phyloP scores from a whole-genome alignment of 1,140 invertebrate genomes.

The Caerostris extrusa region DNA sequence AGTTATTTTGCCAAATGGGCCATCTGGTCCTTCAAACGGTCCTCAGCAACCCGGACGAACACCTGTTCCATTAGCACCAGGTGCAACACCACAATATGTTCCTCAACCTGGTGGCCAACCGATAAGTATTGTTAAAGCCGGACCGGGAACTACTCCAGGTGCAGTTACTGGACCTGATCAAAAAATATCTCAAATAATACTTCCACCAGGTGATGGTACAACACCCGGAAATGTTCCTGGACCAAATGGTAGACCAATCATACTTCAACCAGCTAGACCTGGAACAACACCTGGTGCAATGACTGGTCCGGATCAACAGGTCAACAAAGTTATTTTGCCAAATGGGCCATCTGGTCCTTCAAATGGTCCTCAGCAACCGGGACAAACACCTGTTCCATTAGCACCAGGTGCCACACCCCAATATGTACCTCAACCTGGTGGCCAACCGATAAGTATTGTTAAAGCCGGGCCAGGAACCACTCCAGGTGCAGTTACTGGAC shows the following conservation, averaged over 20 bases:
- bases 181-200: not conserved
- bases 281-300: conserved; percentile 18
- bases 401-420: not conserved
- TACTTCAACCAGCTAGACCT: not conserved
- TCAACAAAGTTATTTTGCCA: not conserved
- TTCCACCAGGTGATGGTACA: not conserved
- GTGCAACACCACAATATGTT: not conserved
- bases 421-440: not conserved
- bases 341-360: no score
- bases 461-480: not conserved
- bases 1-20: not conserved
- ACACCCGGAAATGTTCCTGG: not conserved
- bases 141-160: conserved; percentile 2
- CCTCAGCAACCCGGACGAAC: not conserved
- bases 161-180: not conserved
- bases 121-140: not conserved
- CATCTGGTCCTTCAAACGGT: not conserved
- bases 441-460: not conserved
- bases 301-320: not conserved
- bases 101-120: not conserved
- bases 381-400: not conserved
- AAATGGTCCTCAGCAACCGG: not conserved
- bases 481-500: not conserved
- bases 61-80: not conserved
- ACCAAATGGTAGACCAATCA: not conserved